Conservation (phyloP, 1,140 invertebrate species). For the Saxidomus purpurata region DNA sequence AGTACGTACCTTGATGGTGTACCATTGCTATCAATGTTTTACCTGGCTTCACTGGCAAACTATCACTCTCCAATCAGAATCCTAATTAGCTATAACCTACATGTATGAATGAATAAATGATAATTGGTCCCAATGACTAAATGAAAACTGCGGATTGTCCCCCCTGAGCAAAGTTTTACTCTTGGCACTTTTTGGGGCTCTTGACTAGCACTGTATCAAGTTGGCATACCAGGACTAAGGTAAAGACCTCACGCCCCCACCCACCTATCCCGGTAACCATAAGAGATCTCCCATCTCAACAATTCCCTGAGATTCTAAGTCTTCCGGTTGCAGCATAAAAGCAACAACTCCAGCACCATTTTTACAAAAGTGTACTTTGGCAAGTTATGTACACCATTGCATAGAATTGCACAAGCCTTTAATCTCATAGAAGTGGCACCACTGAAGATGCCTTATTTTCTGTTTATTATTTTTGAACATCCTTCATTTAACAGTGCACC, state of each 20-base stretch:
- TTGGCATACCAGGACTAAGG: no score
- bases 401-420: not conserved
- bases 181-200: no score
- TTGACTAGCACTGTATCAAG: no score
- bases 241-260: not conserved
- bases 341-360: constrained; percentile 15
- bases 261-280: not conserved
- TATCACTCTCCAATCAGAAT: not conserved
- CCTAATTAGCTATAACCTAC: not conserved
- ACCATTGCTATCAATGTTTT: not conserved
- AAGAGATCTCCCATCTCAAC: not conserved
- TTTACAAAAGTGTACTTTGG: constrained; percentile 29
- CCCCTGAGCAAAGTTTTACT: not conserved
- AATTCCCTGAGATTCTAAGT: not conserved
- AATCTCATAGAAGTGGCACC: not conserved
- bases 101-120: no score
- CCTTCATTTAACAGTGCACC: not conserved
- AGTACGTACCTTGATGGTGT: not conserved
- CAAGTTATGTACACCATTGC: constrained; percentile 3
- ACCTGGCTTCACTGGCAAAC: not conserved
- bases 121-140: not conserved
- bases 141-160: not conserved
- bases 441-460: not conserved
- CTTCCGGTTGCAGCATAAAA: not conserved
- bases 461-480: not conserved